Base-by-base conservation (phyloP, 1,140 invertebrate species). In the Goniozus legneri region DNA sequence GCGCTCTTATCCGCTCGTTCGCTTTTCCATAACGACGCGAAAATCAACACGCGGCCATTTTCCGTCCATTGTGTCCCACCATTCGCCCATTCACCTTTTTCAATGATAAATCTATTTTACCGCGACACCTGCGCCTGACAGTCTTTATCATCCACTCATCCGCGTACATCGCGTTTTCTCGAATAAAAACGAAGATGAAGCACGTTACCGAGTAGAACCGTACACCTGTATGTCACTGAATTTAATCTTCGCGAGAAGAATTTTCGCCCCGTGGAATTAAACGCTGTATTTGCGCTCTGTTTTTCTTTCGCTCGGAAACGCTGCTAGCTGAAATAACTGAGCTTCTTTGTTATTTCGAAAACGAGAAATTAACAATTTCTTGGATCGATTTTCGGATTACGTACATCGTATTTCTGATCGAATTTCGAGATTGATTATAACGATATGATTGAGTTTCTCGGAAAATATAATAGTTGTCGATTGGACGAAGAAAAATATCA, bases 101-200 rank as follows among this genome's bases (percentile, higher is more conserved):
- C 42, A 43, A 44, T 52, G 56, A 59, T 60, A 58, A 63, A 59
- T 59, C 52, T 40, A 61, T 56, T 61, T 44, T 32, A 30, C 44
- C 31, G 13, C 41, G 44, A 33, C 51, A 30, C 24, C 43, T 58
- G 58, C 50, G 52, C 31, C 51, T 58, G 56, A 61, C 61, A 60
- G 53, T 34, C 44, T 50, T 51, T 43, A 42, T 52, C 44, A 47
- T 52, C 22, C 38, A 22, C 37, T 35, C 47, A 54, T 27, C 47
- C 41, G 18, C 16, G 2, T 10, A 7, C n/a, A 15, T 24, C 43
- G 30, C 13, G 18, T 14, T 31, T 46, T 31, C 41, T 42, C 18
- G 38, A 14, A 12, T 47, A 27, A n/a, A 18, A n/a, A 22, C 15
- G 20, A 4, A n/a, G 36, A 13, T 13, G 30, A 35, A 12, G 37